phyloP scores from a whole-genome alignment of 2,113 vertebrate genomes.

The Hyperopisus bebe region DNA sequence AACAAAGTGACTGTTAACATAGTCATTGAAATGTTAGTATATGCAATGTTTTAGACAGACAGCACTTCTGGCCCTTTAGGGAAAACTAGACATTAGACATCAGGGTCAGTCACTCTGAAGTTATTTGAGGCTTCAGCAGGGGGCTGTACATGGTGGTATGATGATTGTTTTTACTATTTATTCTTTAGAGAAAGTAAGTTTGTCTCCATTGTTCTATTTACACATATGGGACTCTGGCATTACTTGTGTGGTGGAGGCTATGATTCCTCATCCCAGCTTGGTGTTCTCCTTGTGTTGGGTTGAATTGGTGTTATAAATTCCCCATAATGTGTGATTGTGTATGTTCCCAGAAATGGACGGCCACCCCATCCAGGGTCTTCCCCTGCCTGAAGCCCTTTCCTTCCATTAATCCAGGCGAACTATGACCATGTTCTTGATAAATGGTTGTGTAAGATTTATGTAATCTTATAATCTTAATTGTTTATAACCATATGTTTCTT shows the following conservation, averaged over 20 bases:
- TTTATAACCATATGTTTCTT: slow-evolving; percentile 21
- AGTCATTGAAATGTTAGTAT: slow-evolving; percentile 21
- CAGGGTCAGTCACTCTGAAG: slow-evolving; percentile 10
- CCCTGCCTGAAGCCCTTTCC: neutral
- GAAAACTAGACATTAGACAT: neutral
- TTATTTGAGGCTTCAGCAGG: slow-evolving; percentile 1
- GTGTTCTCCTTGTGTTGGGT: neutral
- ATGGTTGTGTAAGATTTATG: slow-evolving; percentile 7
- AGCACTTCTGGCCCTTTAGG: neutral
- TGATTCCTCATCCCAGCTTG: neutral
- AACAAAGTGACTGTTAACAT: slow-evolving; percentile 37
- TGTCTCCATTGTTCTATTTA: neutral
- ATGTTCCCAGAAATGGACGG: neutral
- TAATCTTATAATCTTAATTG: slow-evolving; percentile 24
- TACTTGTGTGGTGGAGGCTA: neutral
- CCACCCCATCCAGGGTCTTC: neutral
- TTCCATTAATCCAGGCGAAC: neutral
- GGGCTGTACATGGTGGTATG: neutral
- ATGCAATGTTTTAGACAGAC: neutral
- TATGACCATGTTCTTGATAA: neutral
- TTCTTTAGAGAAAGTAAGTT: neutral
- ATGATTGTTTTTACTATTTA: neutral
- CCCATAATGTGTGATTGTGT: neutral
- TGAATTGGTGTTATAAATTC: neutral
- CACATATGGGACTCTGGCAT: neutral